Conservation (phyloP, 1,140 invertebrate genomes). For the Coptotermes formosanus region DNA sequence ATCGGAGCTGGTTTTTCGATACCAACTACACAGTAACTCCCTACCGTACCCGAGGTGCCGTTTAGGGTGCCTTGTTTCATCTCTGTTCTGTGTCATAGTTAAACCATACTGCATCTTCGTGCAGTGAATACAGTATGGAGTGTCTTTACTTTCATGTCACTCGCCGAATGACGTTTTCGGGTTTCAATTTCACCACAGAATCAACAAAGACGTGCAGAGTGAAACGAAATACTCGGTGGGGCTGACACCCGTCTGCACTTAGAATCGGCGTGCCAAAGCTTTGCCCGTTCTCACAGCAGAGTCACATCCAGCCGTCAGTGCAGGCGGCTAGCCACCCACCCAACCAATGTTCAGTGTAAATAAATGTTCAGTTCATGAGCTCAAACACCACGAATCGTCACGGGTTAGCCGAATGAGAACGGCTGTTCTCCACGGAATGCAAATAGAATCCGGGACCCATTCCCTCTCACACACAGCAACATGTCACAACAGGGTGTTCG, state of each 20-base stretch:
- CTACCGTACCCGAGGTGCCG: not conserved
- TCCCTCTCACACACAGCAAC: not conserved
- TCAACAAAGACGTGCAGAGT: not conserved
- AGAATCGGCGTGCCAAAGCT: not conserved
- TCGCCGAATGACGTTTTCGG: not conserved
- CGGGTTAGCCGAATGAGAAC: not conserved
- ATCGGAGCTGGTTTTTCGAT: no score
- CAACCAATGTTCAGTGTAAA: no score
- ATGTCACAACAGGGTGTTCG: constrained; percentile 14
- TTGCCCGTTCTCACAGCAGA: not conserved
- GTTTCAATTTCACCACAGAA: not conserved
- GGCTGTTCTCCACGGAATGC: not conserved
- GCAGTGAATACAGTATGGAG: not conserved
- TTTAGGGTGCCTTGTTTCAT: not conserved
- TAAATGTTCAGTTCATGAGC: not conserved
- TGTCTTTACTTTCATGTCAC: not conserved
- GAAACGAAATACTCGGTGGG: not conserved
- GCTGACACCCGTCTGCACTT: not conserved
- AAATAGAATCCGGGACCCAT: not conserved
- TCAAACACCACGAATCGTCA: not conserved
- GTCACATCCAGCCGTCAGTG: no score
- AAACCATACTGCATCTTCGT: not conserved
- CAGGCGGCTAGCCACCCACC: no score
- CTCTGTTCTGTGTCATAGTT: not conserved
- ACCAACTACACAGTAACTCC: no score